Evolutionary conservation across 2,113 vertebrate genomes (phyloP), one percentile per base, ranked within the genome.

Genomic region (Mungos mungo): DNA sequence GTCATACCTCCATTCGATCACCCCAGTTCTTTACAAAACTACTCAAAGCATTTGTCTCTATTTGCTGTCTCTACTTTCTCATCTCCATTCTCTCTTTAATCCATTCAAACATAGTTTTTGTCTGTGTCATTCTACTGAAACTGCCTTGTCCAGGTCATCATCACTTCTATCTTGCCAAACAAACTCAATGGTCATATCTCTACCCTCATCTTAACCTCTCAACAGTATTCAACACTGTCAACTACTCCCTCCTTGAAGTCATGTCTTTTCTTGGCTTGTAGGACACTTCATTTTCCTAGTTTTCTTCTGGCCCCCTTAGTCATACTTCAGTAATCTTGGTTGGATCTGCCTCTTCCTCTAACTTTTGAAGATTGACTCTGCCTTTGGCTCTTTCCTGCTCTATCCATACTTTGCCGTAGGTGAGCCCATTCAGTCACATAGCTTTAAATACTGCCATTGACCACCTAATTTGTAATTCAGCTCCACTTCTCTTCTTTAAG

Each of bases 21-120:
- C 60, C 33, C 10, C 63, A 65, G 63, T 93, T 93, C 38, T 85
- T 96, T 85, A 85, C 14, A 79, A 93, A 90, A 85, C 29, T 50
- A 63, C n/a, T 71, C 65, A 72, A 79, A 71, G 47, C 4, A n/a
- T 84, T 50, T 90, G 79, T 84, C 38, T 96, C 10, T 84, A 50
- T 69, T 77, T 57, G 66, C 66, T 85, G 15, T 90, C n/a, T 79
- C 41, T 90, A 47, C 57, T 76, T 80, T 50, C 63, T 90, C 72
- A 80, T 47, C 45, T 94, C 25, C 57, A 33, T 29, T 81, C 35
- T 90, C 81, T 79, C 29, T 86, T 80, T 35, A 96, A 31, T 19
- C 63, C 72, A 35, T n/a, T 85, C 29, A 90, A 65, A 96, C 29
- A 52, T 79, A 85, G 52, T 50, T 80, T 76, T 86, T 54, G 27